Evolutionary conservation across 2,113 vertebrate genomes (phyloP).

Genomic region (Mesoclemmys tuberculata): DNA sequence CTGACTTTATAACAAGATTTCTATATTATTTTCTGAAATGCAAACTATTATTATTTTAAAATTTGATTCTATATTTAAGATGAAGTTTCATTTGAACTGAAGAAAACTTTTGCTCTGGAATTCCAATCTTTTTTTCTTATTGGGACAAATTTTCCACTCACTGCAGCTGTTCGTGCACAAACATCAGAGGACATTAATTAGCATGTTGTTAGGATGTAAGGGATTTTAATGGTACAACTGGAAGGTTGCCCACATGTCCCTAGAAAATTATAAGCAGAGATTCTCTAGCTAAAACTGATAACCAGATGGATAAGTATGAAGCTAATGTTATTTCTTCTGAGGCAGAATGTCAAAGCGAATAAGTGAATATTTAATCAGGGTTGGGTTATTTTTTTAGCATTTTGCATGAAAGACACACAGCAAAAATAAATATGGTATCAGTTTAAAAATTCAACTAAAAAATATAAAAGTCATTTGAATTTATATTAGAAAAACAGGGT

Average conservation of each 20-base stretch:
- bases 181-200: constrained; percentile 75
- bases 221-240: constrained; percentile 78
- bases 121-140: constrained; percentile 25
- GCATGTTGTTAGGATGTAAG: constrained; percentile 73
- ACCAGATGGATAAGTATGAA: constrained; percentile 81
- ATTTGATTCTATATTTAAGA: constrained; percentile 48
- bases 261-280: constrained; percentile 76
- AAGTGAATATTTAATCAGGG: constrained; percentile 76
- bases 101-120: constrained; percentile 39
- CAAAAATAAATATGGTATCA: constrained; percentile 72
- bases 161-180: constrained; percentile 44
- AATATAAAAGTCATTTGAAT: constrained; percentile 63
- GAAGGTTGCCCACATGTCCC: constrained; percentile 69
- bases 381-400: constrained; percentile 22
- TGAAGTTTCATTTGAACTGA: constrained; percentile 19
- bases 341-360: constrained; percentile 78
- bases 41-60: constrained; percentile 48
- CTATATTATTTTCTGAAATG: constrained; percentile 52
- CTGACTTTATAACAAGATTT: constrained; percentile 47
- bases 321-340: constrained; percentile 78
- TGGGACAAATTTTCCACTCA: constrained; percentile 8
- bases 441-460: constrained; percentile 51
- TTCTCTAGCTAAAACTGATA: constrained; percentile 74
- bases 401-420: constrained; percentile 40
- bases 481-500: constrained; percentile 57